Evolutionary conservation across 2,888 invertebrate genomes (phyloP).

Genomic region (Heliconius charithonia): DNA sequence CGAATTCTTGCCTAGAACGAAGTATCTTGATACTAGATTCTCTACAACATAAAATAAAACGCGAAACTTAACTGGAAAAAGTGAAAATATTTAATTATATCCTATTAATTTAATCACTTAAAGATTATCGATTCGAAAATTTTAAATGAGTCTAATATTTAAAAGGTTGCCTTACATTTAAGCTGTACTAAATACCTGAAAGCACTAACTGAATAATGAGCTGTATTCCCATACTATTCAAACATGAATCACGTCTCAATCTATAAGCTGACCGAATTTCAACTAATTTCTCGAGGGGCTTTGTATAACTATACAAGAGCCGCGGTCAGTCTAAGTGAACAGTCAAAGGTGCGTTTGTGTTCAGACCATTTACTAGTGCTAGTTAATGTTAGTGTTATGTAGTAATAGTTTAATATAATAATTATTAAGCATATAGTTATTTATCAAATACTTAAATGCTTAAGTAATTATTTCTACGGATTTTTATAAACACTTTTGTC

Average conservation of each 20-base stretch:
- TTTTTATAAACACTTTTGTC: no score
- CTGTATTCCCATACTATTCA: slow-evolving; percentile 28
- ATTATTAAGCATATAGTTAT: no score
- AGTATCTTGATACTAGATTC: no score
- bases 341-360: slow-evolving; percentile 31
- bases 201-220: slow-evolving; percentile 39
- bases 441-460: no score
- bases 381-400: background rate
- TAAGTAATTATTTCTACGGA: no score
- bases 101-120: background rate
- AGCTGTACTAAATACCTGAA: slow-evolving; percentile 33
- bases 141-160: no score
- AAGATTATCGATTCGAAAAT: background rate
- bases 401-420: background rate
- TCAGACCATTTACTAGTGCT: background rate
- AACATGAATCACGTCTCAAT: slow-evolving; percentile 44
- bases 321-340: slow-evolving; percentile 39
- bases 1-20: no score
- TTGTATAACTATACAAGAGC: slow-evolving; percentile 36
- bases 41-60: no score
- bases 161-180: slow-evolving; percentile 12
- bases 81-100: no score
- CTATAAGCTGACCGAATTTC: slow-evolving; percentile 45
- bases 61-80: no score
- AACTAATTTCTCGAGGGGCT: slow-evolving; percentile 47